Percentiles rank a stretch among this genome's conserved stretches.
phyloP scores from a whole-genome alignment of 64 coral and sea anemone genomes.

The Trachythela sp. region DNA sequence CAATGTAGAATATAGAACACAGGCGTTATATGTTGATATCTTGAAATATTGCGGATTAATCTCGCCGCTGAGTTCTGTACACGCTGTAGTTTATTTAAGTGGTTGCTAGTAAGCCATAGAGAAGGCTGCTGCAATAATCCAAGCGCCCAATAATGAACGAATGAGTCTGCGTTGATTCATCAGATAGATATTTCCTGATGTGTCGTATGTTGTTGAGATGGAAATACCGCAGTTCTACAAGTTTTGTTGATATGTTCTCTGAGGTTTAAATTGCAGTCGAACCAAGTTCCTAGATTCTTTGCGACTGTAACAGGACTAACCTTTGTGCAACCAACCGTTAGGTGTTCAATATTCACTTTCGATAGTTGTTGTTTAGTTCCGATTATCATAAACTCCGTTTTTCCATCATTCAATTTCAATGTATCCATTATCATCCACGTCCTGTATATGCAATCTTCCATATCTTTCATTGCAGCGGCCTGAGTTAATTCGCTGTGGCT shows the following conservation, averaged over 20 bases:
- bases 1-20: not conserved
- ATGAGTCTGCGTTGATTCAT: not conserved
- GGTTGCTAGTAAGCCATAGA: not conserved
- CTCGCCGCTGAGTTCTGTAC: conserved; percentile 27
- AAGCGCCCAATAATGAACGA: not conserved
- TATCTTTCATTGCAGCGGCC: not conserved
- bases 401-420: not conserved
- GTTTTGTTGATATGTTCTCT: not conserved
- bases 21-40: conserved; percentile 21
- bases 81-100: conserved; percentile 10
- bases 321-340: not conserved
- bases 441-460: not conserved
- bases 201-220: not conserved
- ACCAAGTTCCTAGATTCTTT: not conserved
- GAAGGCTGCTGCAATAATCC: conserved; percentile 27
- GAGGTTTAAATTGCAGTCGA: not conserved
- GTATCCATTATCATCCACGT: not conserved
- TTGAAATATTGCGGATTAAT: not conserved
- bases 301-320: not conserved
- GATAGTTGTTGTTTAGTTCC: not conserved
- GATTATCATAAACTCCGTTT: not conserved
- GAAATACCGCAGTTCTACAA: not conserved
- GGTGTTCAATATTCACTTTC: not conserved
- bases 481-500: not conserved
- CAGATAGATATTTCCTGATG: not conserved